A percentile compares a stretch with the other conserved stretches of the same genome.
These are phyloP conservation scores for Lateolabrax maculatus DNA, from an alignment of 2,797 vertebrate genomes.

Conservation along the genomic window DNA sequence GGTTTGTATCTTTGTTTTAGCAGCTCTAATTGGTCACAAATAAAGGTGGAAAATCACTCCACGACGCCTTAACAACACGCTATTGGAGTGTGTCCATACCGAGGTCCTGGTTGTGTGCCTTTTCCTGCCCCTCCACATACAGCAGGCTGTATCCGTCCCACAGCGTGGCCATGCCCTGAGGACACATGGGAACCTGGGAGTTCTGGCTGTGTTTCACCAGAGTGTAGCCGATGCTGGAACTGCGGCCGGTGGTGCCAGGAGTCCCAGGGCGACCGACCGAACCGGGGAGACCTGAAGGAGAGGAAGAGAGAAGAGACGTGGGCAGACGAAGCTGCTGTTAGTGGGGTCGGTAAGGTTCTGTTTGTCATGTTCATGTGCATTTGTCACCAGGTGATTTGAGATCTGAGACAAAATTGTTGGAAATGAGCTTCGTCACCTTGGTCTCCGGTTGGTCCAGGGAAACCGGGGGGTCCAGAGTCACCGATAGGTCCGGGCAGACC, in stretches of 20 bases:
- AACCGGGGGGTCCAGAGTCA: constrained; percentile 85
- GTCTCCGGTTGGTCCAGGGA: constrained; percentile 85
- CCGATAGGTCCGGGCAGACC: constrained; percentile 73
- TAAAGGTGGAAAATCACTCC: too few relatives aligned
- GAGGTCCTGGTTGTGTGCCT: constrained; percentile 96
- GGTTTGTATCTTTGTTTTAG: too few relatives aligned
- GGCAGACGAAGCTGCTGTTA: not conserved
- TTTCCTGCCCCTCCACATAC: constrained; percentile 96
- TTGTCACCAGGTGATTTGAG: not conserved
- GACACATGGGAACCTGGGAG: constrained; percentile 92
- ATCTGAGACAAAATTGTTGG: not conserved
- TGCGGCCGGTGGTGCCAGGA: constrained; percentile 86
- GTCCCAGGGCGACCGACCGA: constrained; percentile 83
- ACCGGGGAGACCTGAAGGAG: constrained; percentile 86
- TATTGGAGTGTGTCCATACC: constrained; percentile 79
- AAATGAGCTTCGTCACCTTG: constrained; percentile 69
- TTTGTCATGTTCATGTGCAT: not conserved
- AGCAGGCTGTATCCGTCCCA: constrained; percentile 97
- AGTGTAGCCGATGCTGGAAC: constrained; percentile 90
- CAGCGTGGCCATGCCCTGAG: constrained; percentile 91
- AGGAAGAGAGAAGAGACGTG: not conserved
- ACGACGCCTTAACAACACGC: not conserved
- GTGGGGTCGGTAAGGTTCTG: not conserved
- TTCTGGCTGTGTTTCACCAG: constrained; percentile 97
- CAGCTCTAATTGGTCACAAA: too few relatives aligned